Base-by-base conservation (phyloP, 2,797 vertebrate genomes). In the Enteromius trimaculatus region DNA sequence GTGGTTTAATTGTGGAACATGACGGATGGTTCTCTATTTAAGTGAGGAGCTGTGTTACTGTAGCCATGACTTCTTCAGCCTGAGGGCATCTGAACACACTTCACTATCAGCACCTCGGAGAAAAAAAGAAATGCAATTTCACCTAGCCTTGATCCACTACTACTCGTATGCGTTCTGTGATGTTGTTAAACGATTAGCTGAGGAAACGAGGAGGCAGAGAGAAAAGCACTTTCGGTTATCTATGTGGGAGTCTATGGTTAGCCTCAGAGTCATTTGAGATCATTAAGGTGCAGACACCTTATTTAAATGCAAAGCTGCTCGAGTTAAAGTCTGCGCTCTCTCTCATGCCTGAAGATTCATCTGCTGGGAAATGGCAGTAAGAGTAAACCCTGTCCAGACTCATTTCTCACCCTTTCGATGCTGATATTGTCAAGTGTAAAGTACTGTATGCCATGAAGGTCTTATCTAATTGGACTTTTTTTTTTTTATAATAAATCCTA, bases 101-200 rank as follows among this genome's bases (percentile, higher is more conserved):
- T 86, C 62, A 31, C 64, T 47, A 31, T 70, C 39, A 62, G 19
- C 1, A 6, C 75, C 81, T 78, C 13, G 1, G 62, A 77, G 72
- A 34, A n/a, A 74, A 78, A 80, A 60, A 76, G 62, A 53, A 51
- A 71, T 65, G 47, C 47, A 81, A 78, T 83, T 83, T 83, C 34
- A 83, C 81, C 64, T 60, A 60, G 75, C 74, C 75, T 78, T 83
- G 81, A 70, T 83, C 81, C 81, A 83, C 51, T 55, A 60, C 65
- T 70, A 37, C 75, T 62, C 10, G 49, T 70, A 13, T 69, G 65
- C 47, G 74, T 68, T 77, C 51, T 26, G 65, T 34, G 75, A 83
- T 83, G 75, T n/a, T 71, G 68, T 70, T 83, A 69, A 60, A 37
- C 39, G 65, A 77, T 78, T 83, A 70, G 39, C 65, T 49, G 74